phyloP scores from a whole-genome alignment of 2,888 invertebrate species.

The Gibbula magus region DNA sequence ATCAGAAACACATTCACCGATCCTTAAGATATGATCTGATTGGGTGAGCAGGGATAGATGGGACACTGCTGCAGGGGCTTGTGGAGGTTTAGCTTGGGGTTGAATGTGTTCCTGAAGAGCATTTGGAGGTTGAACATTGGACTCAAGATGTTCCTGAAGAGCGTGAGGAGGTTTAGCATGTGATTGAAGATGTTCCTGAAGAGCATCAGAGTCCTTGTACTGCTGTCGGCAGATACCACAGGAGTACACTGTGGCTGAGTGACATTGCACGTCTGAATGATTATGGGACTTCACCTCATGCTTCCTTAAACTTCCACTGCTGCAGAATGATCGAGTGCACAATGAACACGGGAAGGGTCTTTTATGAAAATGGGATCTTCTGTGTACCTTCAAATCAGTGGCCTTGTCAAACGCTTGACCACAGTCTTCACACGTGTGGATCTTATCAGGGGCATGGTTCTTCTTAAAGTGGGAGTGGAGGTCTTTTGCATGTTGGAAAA shows the following conservation, averaged over 20 bases:
- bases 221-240: neutral
- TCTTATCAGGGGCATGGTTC: neutral
- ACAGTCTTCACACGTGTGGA: neutral
- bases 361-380: neutral
- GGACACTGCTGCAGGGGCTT: too few species aligned
- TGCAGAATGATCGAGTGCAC: neutral
- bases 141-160: neutral
- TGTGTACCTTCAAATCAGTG: neutral
- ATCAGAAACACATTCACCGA: too few species aligned
- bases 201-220: neutral
- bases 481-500: slow-evolving; percentile 10
- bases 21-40: too few species aligned
- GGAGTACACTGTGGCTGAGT: neutral
- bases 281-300: neutral
- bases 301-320: neutral
- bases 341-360: neutral
- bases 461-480: neutral
- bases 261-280: neutral
- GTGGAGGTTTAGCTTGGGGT: too few species aligned
- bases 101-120: neutral
- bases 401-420: neutral
- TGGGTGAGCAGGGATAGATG: too few species aligned
- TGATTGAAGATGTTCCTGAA: neutral
- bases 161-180: neutral
- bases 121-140: neutral